These are phyloP conservation scores for Drosophila aldrichi DNA, from an alignment of 2,888 invertebrate genomes.

Conservation along the genomic window DNA sequence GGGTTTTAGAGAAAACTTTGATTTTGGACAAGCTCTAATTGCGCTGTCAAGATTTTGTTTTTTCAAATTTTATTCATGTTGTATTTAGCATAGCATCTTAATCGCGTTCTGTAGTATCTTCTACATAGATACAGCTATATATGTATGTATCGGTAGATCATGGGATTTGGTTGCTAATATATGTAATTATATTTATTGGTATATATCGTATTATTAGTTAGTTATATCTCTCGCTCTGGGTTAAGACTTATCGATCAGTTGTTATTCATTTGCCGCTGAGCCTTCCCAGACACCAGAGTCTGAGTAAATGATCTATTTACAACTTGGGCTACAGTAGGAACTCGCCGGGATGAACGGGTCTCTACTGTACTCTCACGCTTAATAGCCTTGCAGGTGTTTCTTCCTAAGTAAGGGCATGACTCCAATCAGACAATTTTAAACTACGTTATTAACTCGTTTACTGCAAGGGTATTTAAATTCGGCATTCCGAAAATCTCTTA, in stretches of 20 bases:
- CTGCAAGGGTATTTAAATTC: constrained; percentile 10
- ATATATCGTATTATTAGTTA: constrained; percentile 40
- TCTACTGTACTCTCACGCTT: constrained; percentile 20
- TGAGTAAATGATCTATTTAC: constrained; percentile 51
- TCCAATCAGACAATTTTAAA: not conserved
- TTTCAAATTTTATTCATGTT: not conserved
- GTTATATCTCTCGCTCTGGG: constrained; percentile 13
- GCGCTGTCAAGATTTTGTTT: constrained; percentile 9
- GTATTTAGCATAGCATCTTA: not conserved
- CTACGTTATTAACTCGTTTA: not conserved
- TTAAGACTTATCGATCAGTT: constrained; percentile 24
- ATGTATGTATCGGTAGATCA: not conserved
- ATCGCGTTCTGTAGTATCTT: constrained; percentile 4
- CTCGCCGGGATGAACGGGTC: constrained; percentile 11
- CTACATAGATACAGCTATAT: constrained; percentile 17
- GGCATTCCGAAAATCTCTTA: not conserved
- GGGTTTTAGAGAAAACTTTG: constrained; percentile 13
- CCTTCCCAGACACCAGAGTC: constrained; percentile 8
- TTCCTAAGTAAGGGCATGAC: not conserved
- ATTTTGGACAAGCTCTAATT: constrained; percentile 8
- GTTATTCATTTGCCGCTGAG: constrained; percentile 16
- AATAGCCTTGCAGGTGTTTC: constrained; percentile 2
- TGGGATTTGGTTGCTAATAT: constrained; percentile 34
- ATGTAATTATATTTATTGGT: constrained; percentile 38
- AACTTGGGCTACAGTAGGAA: constrained; percentile 34